phyloP scores from a whole-genome alignment of 2,888 invertebrate genomes.

The Nebria brevicollis region DNA sequence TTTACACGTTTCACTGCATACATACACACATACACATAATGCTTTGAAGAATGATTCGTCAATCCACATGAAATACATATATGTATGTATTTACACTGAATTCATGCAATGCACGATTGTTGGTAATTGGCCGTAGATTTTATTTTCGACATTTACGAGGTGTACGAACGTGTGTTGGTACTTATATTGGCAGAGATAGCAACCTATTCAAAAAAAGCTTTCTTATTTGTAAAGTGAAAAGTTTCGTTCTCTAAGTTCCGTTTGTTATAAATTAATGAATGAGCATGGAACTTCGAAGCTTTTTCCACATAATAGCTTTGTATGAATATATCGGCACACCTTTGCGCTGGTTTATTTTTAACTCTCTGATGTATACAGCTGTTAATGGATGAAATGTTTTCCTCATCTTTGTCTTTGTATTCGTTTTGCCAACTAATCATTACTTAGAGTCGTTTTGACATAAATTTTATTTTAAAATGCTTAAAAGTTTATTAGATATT shows the following conservation, averaged over 20 bases:
- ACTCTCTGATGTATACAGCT: constrained; percentile 12
- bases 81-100: too few species aligned
- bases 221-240: constrained; percentile 20
- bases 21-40: neutral
- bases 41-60: too few species aligned
- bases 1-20: neutral
- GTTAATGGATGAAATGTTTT: neutral
- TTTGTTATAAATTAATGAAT: constrained; percentile 27
- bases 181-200: neutral
- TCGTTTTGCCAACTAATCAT: neutral
- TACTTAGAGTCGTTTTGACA: too few species aligned
- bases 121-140: too few species aligned
- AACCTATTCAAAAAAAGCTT: constrained; percentile 6
- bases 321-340: constrained; percentile 26
- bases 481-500: too few species aligned
- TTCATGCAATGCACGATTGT: too few species aligned
- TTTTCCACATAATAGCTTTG: constrained; percentile 2
- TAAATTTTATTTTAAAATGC: too few species aligned
- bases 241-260: constrained; percentile 3
- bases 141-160: too few species aligned
- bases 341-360: constrained; percentile 8
- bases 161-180: neutral
- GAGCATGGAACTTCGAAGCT: constrained; percentile 9
- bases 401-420: neutral
- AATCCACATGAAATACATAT: too few species aligned